phyloP scores from a whole-genome alignment of 2,113 vertebrate species.

The Pluvialis apricaria region DNA sequence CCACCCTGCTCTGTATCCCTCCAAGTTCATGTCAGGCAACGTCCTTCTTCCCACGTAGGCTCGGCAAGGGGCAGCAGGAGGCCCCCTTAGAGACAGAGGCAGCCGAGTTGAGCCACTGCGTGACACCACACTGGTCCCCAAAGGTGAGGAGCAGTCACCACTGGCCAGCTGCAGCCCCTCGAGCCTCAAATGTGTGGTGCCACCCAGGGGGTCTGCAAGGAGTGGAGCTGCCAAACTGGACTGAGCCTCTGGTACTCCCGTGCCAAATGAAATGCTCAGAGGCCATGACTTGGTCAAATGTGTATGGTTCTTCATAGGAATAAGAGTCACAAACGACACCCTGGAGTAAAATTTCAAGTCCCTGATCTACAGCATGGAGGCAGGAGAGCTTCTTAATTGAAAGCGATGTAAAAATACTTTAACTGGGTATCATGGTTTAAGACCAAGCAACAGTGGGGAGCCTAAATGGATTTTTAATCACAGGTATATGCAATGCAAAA shows the following conservation, averaged over 20 bases:
- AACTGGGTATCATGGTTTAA: background rate
- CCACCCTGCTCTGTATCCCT: background rate
- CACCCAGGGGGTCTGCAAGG: background rate
- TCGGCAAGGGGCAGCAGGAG: background rate
- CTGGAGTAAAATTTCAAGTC: background rate
- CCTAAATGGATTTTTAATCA: slow-evolving; percentile 46
- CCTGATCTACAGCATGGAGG: background rate
- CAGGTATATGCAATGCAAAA: slow-evolving; percentile 29
- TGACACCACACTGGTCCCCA: fast-evolving
- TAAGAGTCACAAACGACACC: background rate
- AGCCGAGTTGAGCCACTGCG: background rate
- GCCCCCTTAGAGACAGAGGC: fast-evolving
- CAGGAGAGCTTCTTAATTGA: background rate
- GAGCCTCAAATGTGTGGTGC: background rate
- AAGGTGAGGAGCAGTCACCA: background rate
- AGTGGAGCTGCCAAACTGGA: background rate
- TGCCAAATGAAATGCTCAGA: background rate
- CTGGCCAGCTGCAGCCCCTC: background rate
- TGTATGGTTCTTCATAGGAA: background rate
- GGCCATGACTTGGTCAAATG: background rate
- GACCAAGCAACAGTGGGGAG: background rate
- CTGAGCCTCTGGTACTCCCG: background rate
- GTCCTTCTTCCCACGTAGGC: background rate
- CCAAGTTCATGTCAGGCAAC: fast-evolving
- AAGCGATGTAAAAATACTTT: background rate